Evolutionary conservation across 92 coral and sea anemone genomes (phyloP).

Genomic region (Siderastrea radians): DNA sequence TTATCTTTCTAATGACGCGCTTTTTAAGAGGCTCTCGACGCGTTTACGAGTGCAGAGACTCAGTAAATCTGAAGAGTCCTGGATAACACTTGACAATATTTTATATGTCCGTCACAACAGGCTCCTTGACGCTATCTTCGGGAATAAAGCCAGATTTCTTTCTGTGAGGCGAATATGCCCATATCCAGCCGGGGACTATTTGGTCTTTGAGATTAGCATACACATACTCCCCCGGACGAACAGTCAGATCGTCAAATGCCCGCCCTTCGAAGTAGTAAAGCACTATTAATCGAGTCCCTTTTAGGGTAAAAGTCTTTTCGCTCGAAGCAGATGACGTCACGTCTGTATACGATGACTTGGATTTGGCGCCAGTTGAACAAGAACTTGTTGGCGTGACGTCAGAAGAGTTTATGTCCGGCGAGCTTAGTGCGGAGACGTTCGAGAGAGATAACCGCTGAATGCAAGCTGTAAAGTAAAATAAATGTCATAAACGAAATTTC

Average conservation of each 20-base stretch:
- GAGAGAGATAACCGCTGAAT: slow-evolving; percentile 46
- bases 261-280: slow-evolving; percentile 79
- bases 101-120: slow-evolving; percentile 90
- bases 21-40: neutral
- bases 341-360: slow-evolving; percentile 66
- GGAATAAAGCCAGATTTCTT: slow-evolving; percentile 91
- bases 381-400: slow-evolving; percentile 82
- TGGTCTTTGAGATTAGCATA: slow-evolving; percentile 93
- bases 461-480: slow-evolving; percentile 40
- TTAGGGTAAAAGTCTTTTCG: slow-evolving; percentile 67
- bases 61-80: neutral
- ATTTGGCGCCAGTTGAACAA: slow-evolving; percentile 65
- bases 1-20: neutral
- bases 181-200: slow-evolving; percentile 84
- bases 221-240: slow-evolving; percentile 87
- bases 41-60: too few relatives aligned
- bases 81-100: too few relatives aligned
- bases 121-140: slow-evolving; percentile 81
- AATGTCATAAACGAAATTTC: too few relatives aligned
- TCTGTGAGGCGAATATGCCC: slow-evolving; percentile 90
- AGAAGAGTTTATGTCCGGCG: slow-evolving; percentile 62
- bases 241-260: slow-evolving; percentile 86
- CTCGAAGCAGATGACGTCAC: slow-evolving; percentile 77
- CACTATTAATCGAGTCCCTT: slow-evolving; percentile 81
- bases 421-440: slow-evolving; percentile 31